Evolutionary conservation across 2,888 invertebrate genomes (phyloP), one percentile per base, ranked within the genome.

Genomic region (Athalia rosae): DNA sequence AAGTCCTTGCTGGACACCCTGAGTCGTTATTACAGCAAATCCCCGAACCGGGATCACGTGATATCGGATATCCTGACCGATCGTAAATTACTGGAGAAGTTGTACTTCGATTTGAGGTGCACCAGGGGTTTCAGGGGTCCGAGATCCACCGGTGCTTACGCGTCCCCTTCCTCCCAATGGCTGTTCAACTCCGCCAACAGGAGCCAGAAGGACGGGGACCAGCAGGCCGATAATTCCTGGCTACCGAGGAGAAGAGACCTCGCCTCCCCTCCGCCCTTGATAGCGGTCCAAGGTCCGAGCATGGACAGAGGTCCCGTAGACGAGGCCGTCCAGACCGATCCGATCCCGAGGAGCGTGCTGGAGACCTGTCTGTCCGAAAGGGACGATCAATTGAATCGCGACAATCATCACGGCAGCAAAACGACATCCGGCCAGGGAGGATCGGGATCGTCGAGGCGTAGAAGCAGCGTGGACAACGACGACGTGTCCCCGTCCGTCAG

Each of bases 401-500:
- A 91, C 83, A 88, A 89, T 4, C 91, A 91, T 59, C 92, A 91
- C 80, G 89, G 88, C 45, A 91, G 91, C 2, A 28, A 28, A 28
- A 28, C 28, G 28, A 28, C 28, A 28, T 28, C 28, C 28, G 28
- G 28, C 28, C 28, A 28, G 71, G 90, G 89, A 83, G 76, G 87
- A 90, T 43, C 79, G 0, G 83, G 90, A 15, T 89, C 90, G 76
- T 88, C 90, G 6, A 86, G 90, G 79, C 91, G 95, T 6, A 92
- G 96, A 64, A 95, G 95, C 83, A 95, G 95, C 87, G 94, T 96
- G 11, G 96, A 96, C 86, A 94, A 96, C 87, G 96, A 96, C 85
- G 96, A 96, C 85, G 94, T 96, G 0, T 96, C 96, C 0, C 96
- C 96, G 80, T 96, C 96, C 0, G 96, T 97, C 45, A 95, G 96